Conservation (phyloP, 2,113 vertebrate species). For the Zapornia atra region DNA sequence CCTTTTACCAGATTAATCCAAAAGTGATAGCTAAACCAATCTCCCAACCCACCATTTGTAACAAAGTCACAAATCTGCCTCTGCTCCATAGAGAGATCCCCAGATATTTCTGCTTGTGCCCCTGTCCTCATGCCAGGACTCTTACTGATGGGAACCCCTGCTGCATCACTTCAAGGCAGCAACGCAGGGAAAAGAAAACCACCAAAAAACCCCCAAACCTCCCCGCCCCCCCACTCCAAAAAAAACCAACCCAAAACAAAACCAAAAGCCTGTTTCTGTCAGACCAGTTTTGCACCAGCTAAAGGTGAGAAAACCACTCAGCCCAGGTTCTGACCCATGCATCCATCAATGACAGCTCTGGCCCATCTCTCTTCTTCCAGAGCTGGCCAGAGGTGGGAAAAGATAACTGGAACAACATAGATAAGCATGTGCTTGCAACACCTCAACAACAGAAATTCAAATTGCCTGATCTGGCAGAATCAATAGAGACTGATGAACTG, state of each 20-base stretch:
- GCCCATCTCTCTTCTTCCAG: not conserved
- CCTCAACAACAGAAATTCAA: not conserved
- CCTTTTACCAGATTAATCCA: not conserved
- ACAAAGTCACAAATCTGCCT: not conserved
- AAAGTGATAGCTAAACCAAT: not conserved
- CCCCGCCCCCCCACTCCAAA: no score
- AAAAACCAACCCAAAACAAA: no score
- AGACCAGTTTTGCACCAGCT: not conserved
- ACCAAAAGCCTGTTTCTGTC: not conserved
- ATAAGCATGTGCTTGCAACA: not conserved
- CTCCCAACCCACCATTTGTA: not conserved
- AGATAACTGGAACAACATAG: not conserved
- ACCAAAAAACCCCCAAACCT: no score
- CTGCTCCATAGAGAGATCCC: not conserved
- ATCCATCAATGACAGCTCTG: not conserved
- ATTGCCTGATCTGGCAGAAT: not conserved
- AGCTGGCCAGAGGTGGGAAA: not conserved
- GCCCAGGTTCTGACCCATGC: not conserved
- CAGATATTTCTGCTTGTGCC: not conserved
- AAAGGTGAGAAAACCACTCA: not conserved
- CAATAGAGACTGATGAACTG: not conserved
- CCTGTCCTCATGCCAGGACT: not conserved
- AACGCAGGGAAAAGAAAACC: no score
- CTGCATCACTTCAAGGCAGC: not conserved
- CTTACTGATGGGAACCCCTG: not conserved